phyloP scores from a whole-genome alignment of 2,888 invertebrate species.

The Lepidocyrtoides sp. region DNA sequence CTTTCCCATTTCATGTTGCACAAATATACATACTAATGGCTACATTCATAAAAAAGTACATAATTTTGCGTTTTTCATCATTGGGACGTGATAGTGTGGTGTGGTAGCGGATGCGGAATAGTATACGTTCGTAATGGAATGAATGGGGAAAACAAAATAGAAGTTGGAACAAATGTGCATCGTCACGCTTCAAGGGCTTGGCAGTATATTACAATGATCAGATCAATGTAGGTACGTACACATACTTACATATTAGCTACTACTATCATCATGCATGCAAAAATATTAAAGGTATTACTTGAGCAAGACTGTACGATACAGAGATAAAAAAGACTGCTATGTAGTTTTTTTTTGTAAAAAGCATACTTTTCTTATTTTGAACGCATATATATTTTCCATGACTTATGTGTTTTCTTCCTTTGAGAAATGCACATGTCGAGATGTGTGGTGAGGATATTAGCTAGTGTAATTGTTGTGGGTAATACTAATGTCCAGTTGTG shows the following conservation, averaged over 20 bases:
- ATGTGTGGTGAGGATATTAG: slow-evolving; percentile 9
- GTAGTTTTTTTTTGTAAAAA: not conserved
- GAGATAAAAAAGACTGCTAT: not conserved
- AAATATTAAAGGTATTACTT: not conserved
- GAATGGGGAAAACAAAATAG: not conserved
- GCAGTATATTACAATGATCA: not conserved
- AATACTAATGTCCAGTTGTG: slow-evolving; percentile 30
- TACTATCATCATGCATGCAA: not conserved
- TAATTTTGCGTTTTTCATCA: not conserved
- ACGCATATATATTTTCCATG: not conserved
- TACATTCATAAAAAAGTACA: slow-evolving; percentile 2
- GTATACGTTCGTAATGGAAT: not conserved
- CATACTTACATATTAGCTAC: not conserved
- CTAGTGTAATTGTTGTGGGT: slow-evolving; percentile 60
- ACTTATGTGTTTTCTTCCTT: not conserved
- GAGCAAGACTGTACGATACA: not conserved
- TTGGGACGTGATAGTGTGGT: not conserved
- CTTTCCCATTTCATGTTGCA: not conserved
- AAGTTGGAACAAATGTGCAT: slow-evolving; percentile 1
- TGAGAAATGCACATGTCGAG: not conserved
- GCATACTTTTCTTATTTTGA: not conserved
- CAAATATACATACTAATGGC: slow-evolving; percentile 15
- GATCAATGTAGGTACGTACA: not conserved
- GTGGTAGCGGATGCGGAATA: not conserved
- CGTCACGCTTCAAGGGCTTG: slow-evolving; percentile 4